Evolutionary conservation across 2,113 vertebrate genomes (phyloP).

Genomic region (Onychorhynchus coronatus): DNA sequence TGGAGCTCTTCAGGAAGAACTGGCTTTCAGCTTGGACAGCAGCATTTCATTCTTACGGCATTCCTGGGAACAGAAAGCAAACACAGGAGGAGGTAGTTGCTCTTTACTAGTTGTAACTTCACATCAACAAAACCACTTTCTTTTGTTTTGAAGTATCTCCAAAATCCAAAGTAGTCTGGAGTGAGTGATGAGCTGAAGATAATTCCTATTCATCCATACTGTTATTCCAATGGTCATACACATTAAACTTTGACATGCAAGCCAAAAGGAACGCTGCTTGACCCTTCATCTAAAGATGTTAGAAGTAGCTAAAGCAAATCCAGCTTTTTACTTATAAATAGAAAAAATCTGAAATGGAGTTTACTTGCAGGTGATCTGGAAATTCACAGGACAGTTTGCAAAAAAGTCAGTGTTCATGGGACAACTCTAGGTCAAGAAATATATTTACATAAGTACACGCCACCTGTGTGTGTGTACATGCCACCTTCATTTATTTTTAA

Average conservation of each 20-base stretch:
- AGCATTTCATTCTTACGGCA: slow-evolving; percentile 94
- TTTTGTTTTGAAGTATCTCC: neutral
- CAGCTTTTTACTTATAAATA: neutral
- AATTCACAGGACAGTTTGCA: neutral
- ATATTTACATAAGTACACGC: fast-evolving
- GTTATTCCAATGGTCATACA: neutral
- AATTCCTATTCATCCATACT: neutral
- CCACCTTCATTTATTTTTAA: neutral
- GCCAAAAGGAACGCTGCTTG: neutral
- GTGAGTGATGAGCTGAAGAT: neutral
- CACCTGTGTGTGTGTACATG: neutral
- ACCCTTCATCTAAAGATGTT: neutral
- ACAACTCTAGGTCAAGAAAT: neutral
- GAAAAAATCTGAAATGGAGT: neutral
- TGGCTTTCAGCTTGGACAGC: slow-evolving; percentile 85
- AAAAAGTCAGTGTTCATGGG: neutral
- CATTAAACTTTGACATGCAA: neutral
- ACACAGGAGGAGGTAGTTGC: neutral
- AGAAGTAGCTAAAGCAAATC: neutral
- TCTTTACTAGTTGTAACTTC: neutral
- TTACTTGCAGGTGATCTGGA: neutral
- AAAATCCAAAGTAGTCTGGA: neutral
- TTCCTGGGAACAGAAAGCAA: slow-evolving; percentile 75
- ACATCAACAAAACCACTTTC: neutral
- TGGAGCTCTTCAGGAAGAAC: slow-evolving; percentile 70